Percentiles rank a stretch among this genome's conserved stretches.
Conservation (phyloP, 2,888 invertebrate genomes). For the Torymus tubicola region DNA sequence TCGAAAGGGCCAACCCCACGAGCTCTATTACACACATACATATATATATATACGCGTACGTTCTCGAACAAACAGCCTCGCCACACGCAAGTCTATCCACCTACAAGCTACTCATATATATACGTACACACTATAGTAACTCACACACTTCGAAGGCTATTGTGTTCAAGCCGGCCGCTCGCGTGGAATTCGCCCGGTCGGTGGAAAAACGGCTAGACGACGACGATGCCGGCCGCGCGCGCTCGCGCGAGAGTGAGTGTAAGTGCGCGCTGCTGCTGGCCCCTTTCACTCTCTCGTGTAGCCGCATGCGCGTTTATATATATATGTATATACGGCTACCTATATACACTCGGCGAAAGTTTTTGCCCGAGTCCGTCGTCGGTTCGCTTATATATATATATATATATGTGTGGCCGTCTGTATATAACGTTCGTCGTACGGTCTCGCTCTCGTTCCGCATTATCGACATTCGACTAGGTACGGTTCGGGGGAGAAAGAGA, state of each 20-base stretch:
- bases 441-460: conserved; percentile 12
- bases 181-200: conserved; percentile 57
- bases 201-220: conserved; percentile 55
- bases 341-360: conserved; percentile 66
- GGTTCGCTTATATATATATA: no score
- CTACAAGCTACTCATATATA: no score
- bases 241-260: not conserved
- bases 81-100: no score
- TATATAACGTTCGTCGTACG: not conserved
- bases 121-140: not conserved
- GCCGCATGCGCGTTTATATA: not conserved
- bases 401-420: no score
- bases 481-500: no score
- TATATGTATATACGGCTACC: not conserved
- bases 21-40: no score
- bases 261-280: not conserved
- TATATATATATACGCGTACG: no score
- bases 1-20: no score
- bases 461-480: no score
- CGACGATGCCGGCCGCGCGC: no score
- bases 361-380: conserved; percentile 43
- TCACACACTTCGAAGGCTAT: conserved; percentile 1
- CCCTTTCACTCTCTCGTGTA: conserved; percentile 12
- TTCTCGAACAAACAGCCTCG: no score
- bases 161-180: conserved; percentile 6